Conservation (phyloP, 2,888 invertebrate species). For the Ophion ellenae region DNA sequence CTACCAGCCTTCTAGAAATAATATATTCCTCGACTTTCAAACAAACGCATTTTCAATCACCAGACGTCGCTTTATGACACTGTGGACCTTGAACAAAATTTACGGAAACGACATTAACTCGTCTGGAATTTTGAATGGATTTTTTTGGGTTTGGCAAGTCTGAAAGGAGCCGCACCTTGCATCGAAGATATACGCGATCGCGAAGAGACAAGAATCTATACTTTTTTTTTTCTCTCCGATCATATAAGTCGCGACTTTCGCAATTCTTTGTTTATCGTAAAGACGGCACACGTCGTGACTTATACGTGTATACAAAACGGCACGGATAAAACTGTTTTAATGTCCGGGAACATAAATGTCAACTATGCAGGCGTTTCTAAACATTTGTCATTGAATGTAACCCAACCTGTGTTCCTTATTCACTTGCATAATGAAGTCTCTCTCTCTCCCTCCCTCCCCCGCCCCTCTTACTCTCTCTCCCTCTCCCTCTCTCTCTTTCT, state of each 20-base stretch:
- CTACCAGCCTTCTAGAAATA: not conserved
- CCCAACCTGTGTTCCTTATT: constrained; percentile 2
- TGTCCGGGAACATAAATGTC: constrained; percentile 11
- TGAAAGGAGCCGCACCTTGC: not conserved
- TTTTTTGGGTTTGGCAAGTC: not conserved
- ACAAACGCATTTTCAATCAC: too few relatives aligned
- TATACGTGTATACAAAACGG: constrained; percentile 11
- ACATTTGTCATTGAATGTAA: constrained; percentile 11
- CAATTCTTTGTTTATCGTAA: constrained; percentile 51
- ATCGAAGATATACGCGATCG: not conserved
- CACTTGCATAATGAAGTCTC: not conserved
- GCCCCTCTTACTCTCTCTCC: not conserved
- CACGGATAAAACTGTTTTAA: constrained; percentile 46
- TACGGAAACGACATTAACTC: too few relatives aligned
- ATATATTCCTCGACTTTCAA: too few relatives aligned
- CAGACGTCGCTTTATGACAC: too few relatives aligned
- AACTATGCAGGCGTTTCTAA: not conserved
- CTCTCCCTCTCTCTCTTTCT: too few relatives aligned
- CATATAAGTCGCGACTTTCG: constrained; percentile 5
- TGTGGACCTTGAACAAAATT: too few relatives aligned
- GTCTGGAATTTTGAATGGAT: not conserved
- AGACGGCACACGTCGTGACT: not conserved
- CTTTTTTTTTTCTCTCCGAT: not conserved
- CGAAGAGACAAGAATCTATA: not conserved
- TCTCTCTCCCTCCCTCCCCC: not conserved